Percentiles rank a stretch among this genome's conserved stretches.
Conservation (phyloP, 2,113 vertebrate genomes). For the Perca flavescens region DNA sequence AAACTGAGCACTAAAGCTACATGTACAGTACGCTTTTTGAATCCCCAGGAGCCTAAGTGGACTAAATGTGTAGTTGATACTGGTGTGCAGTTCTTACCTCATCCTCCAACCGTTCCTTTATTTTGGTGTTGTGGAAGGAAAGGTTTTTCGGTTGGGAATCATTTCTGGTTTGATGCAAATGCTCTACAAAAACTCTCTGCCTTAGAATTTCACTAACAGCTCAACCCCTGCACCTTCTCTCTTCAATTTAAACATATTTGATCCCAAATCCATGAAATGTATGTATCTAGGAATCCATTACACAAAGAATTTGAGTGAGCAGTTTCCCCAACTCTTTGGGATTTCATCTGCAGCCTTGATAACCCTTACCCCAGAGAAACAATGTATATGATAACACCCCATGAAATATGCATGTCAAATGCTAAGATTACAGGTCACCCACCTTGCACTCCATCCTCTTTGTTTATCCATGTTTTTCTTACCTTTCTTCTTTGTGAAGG, state of each 20-base stretch:
- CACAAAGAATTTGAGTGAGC: conserved; percentile 13
- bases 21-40: conserved; percentile 25
- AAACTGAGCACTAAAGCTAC: conserved; percentile 15
- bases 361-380: conserved; percentile 47
- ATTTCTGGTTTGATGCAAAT: conserved; percentile 6
- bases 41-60: conserved; percentile 18
- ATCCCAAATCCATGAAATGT: conserved; percentile 37
- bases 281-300: conserved; percentile 52
- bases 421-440: conserved; percentile 55
- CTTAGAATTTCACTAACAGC: conserved; percentile 12
- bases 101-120: background rate
- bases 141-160: background rate
- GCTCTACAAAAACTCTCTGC: background rate
- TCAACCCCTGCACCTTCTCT: background rate
- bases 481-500: conserved; percentile 6
- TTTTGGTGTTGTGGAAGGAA: background rate
- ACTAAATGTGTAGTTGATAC: conserved; percentile 13
- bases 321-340: conserved; percentile 23
- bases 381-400: conserved; percentile 50
- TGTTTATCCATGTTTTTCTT: conserved; percentile 33
- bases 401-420: conserved; percentile 70
- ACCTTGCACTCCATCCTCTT: conserved; percentile 6
- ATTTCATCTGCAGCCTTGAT: conserved; percentile 33
- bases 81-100: background rate
- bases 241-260: conserved; percentile 10